These are phyloP conservation scores for Taeniopygia guttata DNA, from an alignment of 2,797 vertebrate genomes.

Conservation along the genomic window DNA sequence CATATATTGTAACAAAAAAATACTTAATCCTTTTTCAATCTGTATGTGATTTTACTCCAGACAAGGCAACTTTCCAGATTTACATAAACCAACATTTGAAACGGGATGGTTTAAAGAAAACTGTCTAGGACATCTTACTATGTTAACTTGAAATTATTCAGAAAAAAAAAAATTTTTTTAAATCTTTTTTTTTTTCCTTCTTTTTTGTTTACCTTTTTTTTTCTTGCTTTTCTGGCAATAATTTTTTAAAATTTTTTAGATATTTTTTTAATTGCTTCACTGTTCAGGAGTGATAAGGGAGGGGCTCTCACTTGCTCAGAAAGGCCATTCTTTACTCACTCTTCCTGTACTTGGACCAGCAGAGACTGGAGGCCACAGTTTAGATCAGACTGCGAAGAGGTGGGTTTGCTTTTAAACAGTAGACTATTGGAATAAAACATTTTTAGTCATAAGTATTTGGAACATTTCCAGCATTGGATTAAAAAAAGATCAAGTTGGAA, in stretches of 20 bases:
- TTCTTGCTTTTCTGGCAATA: neutral
- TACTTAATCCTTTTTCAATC: constrained; percentile 55
- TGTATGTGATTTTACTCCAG: constrained; percentile 42
- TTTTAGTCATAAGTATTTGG: neutral
- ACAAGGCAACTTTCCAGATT: constrained; percentile 45
- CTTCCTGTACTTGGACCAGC: neutral
- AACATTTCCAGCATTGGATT: neutral
- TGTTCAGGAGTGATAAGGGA: neutral
- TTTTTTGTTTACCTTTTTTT: neutral
- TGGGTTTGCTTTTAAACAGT: neutral
- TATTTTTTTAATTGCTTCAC: neutral
- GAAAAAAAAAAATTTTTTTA: neutral
- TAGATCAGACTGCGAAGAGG: neutral
- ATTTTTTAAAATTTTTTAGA: neutral
- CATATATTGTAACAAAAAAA: neutral
- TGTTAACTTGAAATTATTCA: constrained; percentile 18
- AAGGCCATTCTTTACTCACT: neutral
- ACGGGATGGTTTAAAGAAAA: constrained; percentile 19
- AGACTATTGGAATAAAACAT: neutral
- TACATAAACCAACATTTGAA: constrained; percentile 46
- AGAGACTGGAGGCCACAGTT: neutral
- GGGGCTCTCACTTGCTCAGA: neutral
- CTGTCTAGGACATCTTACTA: neutral
- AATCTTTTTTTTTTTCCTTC: rapidly evolving
- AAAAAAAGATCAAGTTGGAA: neutral